phyloP scores from a whole-genome alignment of 2,888 invertebrate genomes.

The Pteria penguin region DNA sequence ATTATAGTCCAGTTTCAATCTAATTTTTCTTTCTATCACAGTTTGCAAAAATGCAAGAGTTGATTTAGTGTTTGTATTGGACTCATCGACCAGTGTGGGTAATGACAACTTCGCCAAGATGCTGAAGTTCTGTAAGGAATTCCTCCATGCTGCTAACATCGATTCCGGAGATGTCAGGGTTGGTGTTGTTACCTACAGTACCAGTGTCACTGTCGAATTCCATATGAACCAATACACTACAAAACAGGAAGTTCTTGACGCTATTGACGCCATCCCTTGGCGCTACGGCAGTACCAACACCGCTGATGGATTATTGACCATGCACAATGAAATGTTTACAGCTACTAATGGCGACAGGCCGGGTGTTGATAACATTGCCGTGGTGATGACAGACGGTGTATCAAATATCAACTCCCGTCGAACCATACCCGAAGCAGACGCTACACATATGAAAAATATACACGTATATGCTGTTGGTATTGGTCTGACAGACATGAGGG shows the following conservation, averaged over 20 bases:
- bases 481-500: slow-evolving; percentile 55
- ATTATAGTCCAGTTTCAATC: too few relatives aligned
- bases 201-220: slow-evolving; percentile 68
- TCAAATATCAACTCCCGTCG: slow-evolving; percentile 66
- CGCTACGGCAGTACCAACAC: slow-evolving; percentile 75
- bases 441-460: slow-evolving; percentile 47
- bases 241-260: slow-evolving; percentile 60
- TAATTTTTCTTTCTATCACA: too few relatives aligned
- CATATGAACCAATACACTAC: slow-evolving; percentile 65
- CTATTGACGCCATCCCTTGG: slow-evolving; percentile 69
- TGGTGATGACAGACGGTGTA: slow-evolving; percentile 69
- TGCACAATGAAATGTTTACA: slow-evolving; percentile 66
- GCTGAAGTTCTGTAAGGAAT: slow-evolving; percentile 69
- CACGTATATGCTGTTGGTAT: slow-evolving; percentile 62
- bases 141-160: slow-evolving; percentile 65
- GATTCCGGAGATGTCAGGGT: slow-evolving; percentile 64
- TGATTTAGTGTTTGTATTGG: slow-evolving; percentile 75
- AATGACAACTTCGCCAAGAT: slow-evolving; percentile 71
- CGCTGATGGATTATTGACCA: slow-evolving; percentile 66
- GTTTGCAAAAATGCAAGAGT: too few relatives aligned
- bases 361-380: slow-evolving; percentile 58
- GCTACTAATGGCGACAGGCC: slow-evolving; percentile 67
- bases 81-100: slow-evolving; percentile 76
- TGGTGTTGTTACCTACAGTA: slow-evolving; percentile 72
- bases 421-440: slow-evolving; percentile 65